Base-by-base conservation (phyloP, 2,888 invertebrate genomes). In the Aproaerema taeniolella region DNA sequence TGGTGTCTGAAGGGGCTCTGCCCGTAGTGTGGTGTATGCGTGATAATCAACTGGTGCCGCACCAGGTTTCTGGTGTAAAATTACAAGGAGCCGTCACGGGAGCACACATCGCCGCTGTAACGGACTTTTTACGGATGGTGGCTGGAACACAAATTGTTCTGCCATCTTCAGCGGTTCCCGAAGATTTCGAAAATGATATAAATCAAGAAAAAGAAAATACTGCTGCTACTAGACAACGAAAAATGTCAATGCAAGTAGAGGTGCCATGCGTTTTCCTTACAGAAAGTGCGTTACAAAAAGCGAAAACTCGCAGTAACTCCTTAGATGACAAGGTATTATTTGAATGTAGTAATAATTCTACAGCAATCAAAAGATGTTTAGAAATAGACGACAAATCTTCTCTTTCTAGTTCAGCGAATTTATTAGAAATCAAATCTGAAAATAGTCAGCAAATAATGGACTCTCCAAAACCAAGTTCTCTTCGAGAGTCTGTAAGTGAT, bases 21-120 rank as follows among this genome's bases (percentile, higher is more conserved):
- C 87, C 88, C 76, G 90, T 91, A 58, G 90, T 91, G 69, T 91
- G 90, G 91, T 91, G 90, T 85, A 83, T 89, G 68, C 89, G 90
- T 73, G 89, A 90, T 81, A 89, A 91, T 77, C 89, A 89, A 69
- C 89, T 90, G 86, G 88, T 90, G 67, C 91, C 91, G 52, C 88
- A 91, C 49, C 90, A 91, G 69, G 83, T 91, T 53, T 90, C 90
- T 43, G 90, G 91, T 57, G 90, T 91, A 52, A 83, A 90, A 55
- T 85, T 91, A 57, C 90, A 91, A 68, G 91, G 91, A 45, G 88
- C 88, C 43, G 85, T 91, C 45, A 91, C 91, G 16, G 89, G 90
- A 56, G 90, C 90, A 34, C 91, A 91, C 58, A 90, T 90, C 80
- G 88, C 89, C 39, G 90, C 90, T 42, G 89, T 91, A 38, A 88